Evolutionary conservation across 2,888 invertebrate species (phyloP).

Genomic region (Camponotus fellah): DNA sequence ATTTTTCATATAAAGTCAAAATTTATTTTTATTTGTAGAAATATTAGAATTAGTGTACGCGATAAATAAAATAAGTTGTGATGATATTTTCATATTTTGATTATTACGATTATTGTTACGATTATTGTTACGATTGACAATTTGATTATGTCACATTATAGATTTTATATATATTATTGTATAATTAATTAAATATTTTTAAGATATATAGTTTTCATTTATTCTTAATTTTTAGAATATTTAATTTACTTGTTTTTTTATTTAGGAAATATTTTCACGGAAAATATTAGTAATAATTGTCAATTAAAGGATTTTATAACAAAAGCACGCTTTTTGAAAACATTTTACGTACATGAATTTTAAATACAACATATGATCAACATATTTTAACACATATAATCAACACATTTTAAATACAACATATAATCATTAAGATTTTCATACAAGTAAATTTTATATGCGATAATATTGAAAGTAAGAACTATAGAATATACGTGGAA

Average conservation of each 20-base stretch:
- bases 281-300: not conserved
- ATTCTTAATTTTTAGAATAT: not conserved
- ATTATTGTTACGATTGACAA: not conserved
- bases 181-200: not conserved
- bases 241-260: not conserved
- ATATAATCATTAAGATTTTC: not conserved
- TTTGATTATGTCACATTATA: not conserved
- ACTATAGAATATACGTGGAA: not conserved
- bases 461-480: not conserved
- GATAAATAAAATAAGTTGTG: not conserved
- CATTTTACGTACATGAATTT: not conserved
- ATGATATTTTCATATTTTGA: not conserved
- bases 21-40: not conserved
- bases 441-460: not conserved
- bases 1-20: not conserved
- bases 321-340: not conserved
- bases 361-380: not conserved
- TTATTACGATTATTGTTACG: not conserved
- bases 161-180: constrained; percentile 4
- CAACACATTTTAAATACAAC: no score
- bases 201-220: not conserved
- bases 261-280: not conserved
- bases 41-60: not conserved
- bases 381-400: no score
- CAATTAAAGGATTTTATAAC: constrained; percentile 6